Base-by-base conservation (phyloP, 2,888 invertebrate genomes). In the Pristionchus mayeri region DNA sequence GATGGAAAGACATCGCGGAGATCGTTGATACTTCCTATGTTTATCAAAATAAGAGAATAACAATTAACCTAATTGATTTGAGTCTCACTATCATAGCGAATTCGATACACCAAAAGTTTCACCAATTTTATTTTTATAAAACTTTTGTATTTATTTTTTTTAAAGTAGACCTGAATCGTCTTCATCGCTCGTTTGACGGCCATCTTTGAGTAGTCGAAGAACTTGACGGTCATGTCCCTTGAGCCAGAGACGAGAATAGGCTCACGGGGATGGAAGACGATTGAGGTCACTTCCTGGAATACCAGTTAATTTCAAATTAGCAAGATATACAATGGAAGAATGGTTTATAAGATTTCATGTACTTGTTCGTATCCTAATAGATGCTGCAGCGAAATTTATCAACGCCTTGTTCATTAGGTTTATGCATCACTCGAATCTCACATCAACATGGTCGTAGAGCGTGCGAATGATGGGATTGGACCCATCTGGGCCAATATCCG, bases 131-230 rank as follows among this genome's bases (percentile, higher is more conserved):
- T n/a, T n/a, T n/a, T n/a, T n/a, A n/a, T n/a, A n/a, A n/a, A n/a
- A n/a, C n/a, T n/a, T n/a, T n/a, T n/a, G n/a, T n/a, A n/a, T n/a
- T n/a, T n/a, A n/a, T n/a, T n/a, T n/a, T n/a, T n/a, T n/a, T n/a
- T n/a, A n/a, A n/a, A n/a, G n/a, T n/a, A n/a, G 96, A 96, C 81
- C 81, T 71, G 71, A 52, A 98, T 97, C 57, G 97, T 97, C 92
- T 97, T 97, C 93, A 96, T 97, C 0, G 98, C 98, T 93, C 98
- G 97, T 93, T 98, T 99, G 0, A 98, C 98, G 0, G 98, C 98
- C 0, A 98, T 97, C 93, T 99, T 98, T 54, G 98, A 97, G 92
- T 97, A 99, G 93, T 99, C 99, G 93, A 99, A 99, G 71, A 99
- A 95, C 93, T 98, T 97, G 82, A 99, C 96, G 21, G 97, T 97